Evolutionary conservation across 2,888 invertebrate genomes (phyloP), one percentile per base, ranked within the genome.

Genomic region (Cheilosia vulpina): DNA sequence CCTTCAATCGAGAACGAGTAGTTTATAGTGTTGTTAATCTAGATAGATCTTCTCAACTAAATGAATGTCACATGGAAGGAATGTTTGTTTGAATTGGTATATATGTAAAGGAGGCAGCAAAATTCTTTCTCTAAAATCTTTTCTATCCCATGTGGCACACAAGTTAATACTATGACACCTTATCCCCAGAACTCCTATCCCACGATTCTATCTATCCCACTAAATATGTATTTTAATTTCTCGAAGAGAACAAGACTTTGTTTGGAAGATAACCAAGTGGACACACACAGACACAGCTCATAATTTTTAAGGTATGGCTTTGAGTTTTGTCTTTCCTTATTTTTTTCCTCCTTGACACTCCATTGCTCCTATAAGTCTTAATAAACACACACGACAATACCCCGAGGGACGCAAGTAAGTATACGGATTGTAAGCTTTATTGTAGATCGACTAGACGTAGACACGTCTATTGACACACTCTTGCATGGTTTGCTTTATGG

Each of bases 21-120:
- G 85, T 81, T 81, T 38, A 81, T 81, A 76, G 72, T 38, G 38
- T 63, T 71, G 72, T 72, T 76, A 24, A 69, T 34, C 17, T 24
- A 43, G n/a, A 43, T 53, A 65, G 19, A 58, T 38, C 45, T 65
- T 82, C 17, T 52, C 52, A 57, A 68, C 63, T 73, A 58, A 62
- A 68, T 85, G 58, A 68, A 85, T 85, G 85, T 85, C 72, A 85
- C 85, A 85, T 85, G 85, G 85, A 79, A 72, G 65, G 84, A 84
- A 84, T 84, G 80, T 80, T 75, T 69, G 6, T 76, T 50, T 76
- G 17, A 77, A 77, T 77, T 77, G 76, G 76, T 72, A 31, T 31
- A 57, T 19, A 66, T 38, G 27, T 80, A 81, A 81, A 85, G 85
- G 85, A 85, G 85, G 85, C 57, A 81, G 85, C 85, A 77, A 85